Evolutionary conservation across 2,888 invertebrate species (phyloP).

Genomic region (Thera britannica): DNA sequence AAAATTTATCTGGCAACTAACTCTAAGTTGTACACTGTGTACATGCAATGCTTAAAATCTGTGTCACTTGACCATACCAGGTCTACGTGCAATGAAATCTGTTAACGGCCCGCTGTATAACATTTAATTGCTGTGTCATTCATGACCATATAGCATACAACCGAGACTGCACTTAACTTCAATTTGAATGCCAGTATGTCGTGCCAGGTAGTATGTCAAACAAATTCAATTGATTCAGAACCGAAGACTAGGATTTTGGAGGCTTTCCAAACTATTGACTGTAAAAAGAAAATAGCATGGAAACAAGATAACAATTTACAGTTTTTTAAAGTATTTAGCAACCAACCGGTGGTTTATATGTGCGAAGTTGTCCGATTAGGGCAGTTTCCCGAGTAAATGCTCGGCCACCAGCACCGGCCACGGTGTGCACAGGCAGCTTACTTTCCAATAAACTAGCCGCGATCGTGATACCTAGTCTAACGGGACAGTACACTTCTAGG

Average conservation of each 20-base stretch:
- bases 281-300: neutral
- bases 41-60: conserved; percentile 40
- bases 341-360: conserved; percentile 41
- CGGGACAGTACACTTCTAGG: conserved; percentile 74
- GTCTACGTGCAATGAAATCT: conserved; percentile 43
- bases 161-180: conserved; percentile 17
- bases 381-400: conserved; percentile 62
- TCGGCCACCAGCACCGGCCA: conserved; percentile 62
- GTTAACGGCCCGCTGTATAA: conserved; percentile 43
- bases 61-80: conserved; percentile 44
- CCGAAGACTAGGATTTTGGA: conserved; percentile 4
- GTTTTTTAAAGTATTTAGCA: conserved; percentile 8
- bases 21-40: conserved; percentile 27
- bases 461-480: conserved; percentile 78
- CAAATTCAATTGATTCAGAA: conserved; percentile 9
- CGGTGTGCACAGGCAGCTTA: conserved; percentile 71
- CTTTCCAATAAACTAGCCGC: conserved; percentile 80
- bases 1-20: neutral
- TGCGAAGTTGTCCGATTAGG: conserved; percentile 48
- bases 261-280: neutral
- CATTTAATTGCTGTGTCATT: conserved; percentile 42
- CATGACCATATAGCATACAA: conserved; percentile 32
- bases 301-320: neutral
- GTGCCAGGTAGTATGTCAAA: conserved; percentile 14
- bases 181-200: conserved; percentile 31